Evolutionary conservation across 2,888 invertebrate species (phyloP).

Genomic region (Chironomus riparius): DNA sequence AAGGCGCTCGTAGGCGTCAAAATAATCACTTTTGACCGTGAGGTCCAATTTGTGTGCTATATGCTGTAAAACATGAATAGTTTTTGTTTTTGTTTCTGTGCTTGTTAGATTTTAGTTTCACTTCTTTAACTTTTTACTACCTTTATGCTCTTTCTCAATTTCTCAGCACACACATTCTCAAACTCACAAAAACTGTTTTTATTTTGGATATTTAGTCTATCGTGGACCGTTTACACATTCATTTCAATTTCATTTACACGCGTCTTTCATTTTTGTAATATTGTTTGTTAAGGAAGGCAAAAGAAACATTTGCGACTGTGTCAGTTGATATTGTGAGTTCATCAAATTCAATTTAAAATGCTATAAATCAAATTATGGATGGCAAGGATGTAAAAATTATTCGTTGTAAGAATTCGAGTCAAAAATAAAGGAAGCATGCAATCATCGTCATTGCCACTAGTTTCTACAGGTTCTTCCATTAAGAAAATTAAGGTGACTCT

Average conservation of each 20-base stretch:
- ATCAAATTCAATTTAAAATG: slow-evolving; percentile 11
- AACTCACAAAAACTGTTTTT: not conserved
- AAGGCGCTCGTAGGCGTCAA: not conserved
- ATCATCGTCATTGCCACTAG: not conserved
- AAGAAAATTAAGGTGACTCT: slow-evolving; percentile 21
- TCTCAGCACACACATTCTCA: not conserved
- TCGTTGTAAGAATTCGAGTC: not conserved
- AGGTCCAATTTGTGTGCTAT: not conserved
- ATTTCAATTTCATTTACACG: no score
- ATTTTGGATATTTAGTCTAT: no score
- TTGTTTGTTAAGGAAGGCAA: no score
- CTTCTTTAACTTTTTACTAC: not conserved
- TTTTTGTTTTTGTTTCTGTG: not conserved
- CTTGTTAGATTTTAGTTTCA: no score
- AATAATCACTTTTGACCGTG: not conserved
- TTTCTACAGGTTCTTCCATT: slow-evolving; percentile 8
- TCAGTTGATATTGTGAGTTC: not conserved
- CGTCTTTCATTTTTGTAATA: no score
- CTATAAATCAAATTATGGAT: slow-evolving; percentile 23
- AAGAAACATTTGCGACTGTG: not conserved
- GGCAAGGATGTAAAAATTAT: not conserved
- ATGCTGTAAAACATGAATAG: not conserved
- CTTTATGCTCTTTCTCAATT: not conserved
- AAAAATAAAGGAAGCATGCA: not conserved
- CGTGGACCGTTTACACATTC: no score